Conservation (phyloP, 92 coral and sea anemone species). For the Umimayanthus kanabou region DNA sequence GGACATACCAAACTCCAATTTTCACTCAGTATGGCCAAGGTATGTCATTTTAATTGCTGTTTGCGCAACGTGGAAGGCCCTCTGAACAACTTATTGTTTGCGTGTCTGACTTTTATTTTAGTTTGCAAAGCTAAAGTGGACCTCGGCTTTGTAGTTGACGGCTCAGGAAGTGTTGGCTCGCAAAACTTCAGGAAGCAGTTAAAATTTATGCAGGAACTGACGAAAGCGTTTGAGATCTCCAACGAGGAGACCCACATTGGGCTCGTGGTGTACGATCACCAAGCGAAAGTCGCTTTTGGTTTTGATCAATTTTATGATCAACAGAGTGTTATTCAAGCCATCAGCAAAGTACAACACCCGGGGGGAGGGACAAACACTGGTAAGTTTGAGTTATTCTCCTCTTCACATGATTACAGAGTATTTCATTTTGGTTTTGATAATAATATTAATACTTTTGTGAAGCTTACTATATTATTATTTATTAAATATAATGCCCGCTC, state of each 20-base stretch:
- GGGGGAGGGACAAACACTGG: conserved; percentile 47
- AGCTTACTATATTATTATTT: neutral
- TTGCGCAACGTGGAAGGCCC: too few species aligned
- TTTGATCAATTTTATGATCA: conserved; percentile 46
- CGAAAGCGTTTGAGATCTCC: conserved; percentile 61
- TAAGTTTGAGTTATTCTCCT: neutral
- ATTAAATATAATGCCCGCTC: too few species aligned
- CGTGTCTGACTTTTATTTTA: neutral
- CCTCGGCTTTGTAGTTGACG: conserved; percentile 77
- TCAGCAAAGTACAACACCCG: conserved; percentile 41
- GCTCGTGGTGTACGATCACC: conserved; percentile 31
- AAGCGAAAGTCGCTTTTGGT: conserved; percentile 22
- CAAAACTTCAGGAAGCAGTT: conserved; percentile 62
- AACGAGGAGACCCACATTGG: conserved; percentile 64
- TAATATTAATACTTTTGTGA: neutral
- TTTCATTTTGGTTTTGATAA: neutral
- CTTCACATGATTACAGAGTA: neutral
- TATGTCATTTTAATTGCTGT: too few species aligned
- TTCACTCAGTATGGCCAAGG: too few species aligned
- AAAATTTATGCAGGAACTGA: conserved; percentile 56
- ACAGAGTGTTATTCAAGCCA: conserved; percentile 30
- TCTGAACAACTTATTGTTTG: neutral
- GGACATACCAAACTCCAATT: too few species aligned
- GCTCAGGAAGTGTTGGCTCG: conserved; percentile 76
- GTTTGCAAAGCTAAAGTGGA: conserved; percentile 84